Conservation (phyloP, 2,888 invertebrate genomes). For the Chrysina gloriosa region DNA sequence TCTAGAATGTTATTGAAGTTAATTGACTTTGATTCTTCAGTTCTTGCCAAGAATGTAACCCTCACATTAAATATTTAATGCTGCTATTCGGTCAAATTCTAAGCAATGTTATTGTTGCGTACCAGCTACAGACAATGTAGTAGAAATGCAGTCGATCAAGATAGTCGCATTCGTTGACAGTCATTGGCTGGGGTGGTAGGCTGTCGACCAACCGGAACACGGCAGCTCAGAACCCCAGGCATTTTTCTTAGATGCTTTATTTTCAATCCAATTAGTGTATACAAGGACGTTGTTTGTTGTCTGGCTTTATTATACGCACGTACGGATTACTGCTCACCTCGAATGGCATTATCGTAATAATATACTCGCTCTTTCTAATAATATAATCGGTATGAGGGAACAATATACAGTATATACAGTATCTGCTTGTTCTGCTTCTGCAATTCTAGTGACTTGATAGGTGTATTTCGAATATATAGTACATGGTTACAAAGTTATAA, state of each 20-base stretch:
- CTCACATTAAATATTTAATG: conserved; percentile 17
- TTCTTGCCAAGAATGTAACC: not conserved
- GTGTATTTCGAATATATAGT: too few species aligned
- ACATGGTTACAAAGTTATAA: too few species aligned
- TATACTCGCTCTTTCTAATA: not conserved
- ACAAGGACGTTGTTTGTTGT: conserved; percentile 41
- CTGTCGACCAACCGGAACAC: conserved; percentile 43
- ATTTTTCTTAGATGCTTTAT: conserved; percentile 43
- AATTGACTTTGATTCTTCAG: not conserved
- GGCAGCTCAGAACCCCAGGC: conserved; percentile 42
- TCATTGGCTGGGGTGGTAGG: conserved; percentile 41
- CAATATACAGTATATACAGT: not conserved
- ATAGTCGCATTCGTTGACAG: conserved; percentile 40
- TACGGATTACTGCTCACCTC: conserved; percentile 28
- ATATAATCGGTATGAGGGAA: not conserved
- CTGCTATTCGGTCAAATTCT: not conserved
- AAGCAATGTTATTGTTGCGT: conserved; percentile 23
- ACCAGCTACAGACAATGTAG: conserved; percentile 27
- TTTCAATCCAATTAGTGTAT: conserved; percentile 44
- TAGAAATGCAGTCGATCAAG: conserved; percentile 42
- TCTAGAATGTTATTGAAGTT: not conserved
- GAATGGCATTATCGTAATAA: conserved; percentile 18
- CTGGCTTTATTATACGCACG: conserved; percentile 36
- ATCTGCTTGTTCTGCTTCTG: not conserved
- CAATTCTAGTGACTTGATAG: too few species aligned